Evolutionary conservation across 2,113 vertebrate species (phyloP), one percentile per base, ranked within the genome.

Genomic region (Prinia subflava): DNA sequence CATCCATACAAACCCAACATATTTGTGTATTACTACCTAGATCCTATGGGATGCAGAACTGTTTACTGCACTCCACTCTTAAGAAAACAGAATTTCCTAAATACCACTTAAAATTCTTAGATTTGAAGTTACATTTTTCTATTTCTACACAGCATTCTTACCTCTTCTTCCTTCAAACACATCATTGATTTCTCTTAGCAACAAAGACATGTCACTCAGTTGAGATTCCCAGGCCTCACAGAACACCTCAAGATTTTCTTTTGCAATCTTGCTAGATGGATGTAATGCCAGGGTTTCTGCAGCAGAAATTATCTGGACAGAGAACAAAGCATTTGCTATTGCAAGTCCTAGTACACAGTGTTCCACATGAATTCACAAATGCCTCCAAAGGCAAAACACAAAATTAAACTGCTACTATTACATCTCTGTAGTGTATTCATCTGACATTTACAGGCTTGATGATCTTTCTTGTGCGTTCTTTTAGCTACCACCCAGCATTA

Each of bases 141-240:
- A 23, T 75, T 80, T 53, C n/a, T 80, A 73, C 56, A 52, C 69
- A 94, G 60, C 50, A 87, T 83, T 93, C 98, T 94, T 96, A 99
- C 99, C 99, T 99, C 99, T 98, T 94, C 98, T 98, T 91, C 99
- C 99, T 97, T 99, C 99, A 90, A 99, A 99, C 62, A 99, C 98
- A 59, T 99, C 99, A 49, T 96, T 99, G 97, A 99, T 99, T 98
- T 99, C 99, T 91, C 98, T 98, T 57, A 99, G 97, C 81, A 99
- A 97, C 64, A 98, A 90, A 41, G 98, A 98, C 98, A 99, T 99
- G 97, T 99, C 99, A 25, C 98, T 98, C 83, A 99, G 98, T 95
- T 99, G 99, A 12, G 99, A 99, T 94, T 99, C 99, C 99, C 99
- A 99, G 71, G 99, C 99, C 98, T 99, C 99, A 20, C 99, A 99